phyloP scores from a whole-genome alignment of 2,888 invertebrate species.

The Tholera decimalis region DNA sequence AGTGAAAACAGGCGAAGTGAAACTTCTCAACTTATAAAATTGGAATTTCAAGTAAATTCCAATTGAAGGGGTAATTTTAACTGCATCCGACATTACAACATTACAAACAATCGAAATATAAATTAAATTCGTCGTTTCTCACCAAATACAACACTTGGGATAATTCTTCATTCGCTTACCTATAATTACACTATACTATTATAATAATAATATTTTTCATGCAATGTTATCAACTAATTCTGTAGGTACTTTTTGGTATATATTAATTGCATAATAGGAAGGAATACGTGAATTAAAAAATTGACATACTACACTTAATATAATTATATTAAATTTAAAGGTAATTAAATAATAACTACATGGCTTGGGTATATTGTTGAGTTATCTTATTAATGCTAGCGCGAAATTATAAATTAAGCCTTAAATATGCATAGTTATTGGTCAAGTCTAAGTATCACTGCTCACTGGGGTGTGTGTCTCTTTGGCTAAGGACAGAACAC shows the following conservation, averaged over 20 bases:
- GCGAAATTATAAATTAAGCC: slow-evolving; percentile 41
- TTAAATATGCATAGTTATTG: slow-evolving; percentile 49
- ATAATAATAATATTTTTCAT: slow-evolving; percentile 75
- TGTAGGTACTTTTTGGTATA: slow-evolving; percentile 84
- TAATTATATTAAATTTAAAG: slow-evolving; percentile 51
- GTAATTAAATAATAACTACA: slow-evolving; percentile 50
- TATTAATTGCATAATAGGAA: slow-evolving; percentile 88
- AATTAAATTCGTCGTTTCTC: slow-evolving; percentile 65
- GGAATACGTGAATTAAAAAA: slow-evolving; percentile 88
- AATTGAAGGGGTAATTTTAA: neutral
- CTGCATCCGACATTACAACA: slow-evolving; percentile 55
- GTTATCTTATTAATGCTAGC: slow-evolving; percentile 38
- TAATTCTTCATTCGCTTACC: slow-evolving; percentile 61
- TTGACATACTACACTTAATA: slow-evolving; percentile 82
- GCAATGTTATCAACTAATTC: slow-evolving; percentile 80
- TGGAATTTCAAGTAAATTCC: too few relatives aligned
- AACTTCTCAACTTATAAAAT: slow-evolving; percentile 7
- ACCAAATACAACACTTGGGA: slow-evolving; percentile 60
- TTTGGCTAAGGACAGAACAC: neutral
- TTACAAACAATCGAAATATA: slow-evolving; percentile 52
- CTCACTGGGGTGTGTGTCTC: slow-evolving; percentile 33
- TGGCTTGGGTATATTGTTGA: slow-evolving; percentile 33
- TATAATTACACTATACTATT: slow-evolving; percentile 66
- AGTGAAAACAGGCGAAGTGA: slow-evolving; percentile 37
- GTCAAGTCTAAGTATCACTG: slow-evolving; percentile 54